A percentile compares a stretch with the other conserved stretches of the same genome.
Evolutionary conservation across 2,113 vertebrate species (phyloP).

Genomic region (Catharus fuscescens): DNA sequence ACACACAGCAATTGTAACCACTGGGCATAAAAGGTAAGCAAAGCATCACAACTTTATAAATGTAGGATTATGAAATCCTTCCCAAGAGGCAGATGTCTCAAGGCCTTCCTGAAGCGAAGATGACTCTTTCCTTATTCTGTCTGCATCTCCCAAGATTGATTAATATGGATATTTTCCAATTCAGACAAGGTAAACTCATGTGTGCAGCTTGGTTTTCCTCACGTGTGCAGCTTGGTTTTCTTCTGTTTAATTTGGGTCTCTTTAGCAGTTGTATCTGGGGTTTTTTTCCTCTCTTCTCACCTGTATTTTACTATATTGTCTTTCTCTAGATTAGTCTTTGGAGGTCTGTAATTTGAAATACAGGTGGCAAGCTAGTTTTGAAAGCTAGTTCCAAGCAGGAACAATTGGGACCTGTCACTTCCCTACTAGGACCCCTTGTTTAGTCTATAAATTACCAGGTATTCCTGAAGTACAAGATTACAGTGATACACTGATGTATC

Average conservation of each 20-base stretch:
- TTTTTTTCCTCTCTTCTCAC: background rate
- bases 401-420: background rate
- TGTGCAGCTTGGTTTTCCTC: background rate
- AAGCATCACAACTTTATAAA: background rate
- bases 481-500: background rate
- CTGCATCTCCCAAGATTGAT: background rate
- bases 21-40: background rate
- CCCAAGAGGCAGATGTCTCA: background rate
- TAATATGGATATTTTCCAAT: background rate
- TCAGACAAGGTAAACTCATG: background rate
- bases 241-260: background rate
- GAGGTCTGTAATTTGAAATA: background rate
- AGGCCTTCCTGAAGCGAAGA: background rate
- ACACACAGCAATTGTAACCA: fast-evolving
- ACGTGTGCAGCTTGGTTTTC: background rate
- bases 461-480: background rate
- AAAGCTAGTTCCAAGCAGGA: background rate
- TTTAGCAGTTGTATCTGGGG: background rate
- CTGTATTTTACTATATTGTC: background rate
- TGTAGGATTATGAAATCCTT: background rate
- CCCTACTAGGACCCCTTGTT: background rate
- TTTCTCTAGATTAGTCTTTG: background rate
- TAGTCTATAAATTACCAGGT: background rate
- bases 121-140: background rate
- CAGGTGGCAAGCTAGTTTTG: background rate